Conservation (phyloP, 2,113 vertebrate genomes). For the Antennarius striatus region DNA sequence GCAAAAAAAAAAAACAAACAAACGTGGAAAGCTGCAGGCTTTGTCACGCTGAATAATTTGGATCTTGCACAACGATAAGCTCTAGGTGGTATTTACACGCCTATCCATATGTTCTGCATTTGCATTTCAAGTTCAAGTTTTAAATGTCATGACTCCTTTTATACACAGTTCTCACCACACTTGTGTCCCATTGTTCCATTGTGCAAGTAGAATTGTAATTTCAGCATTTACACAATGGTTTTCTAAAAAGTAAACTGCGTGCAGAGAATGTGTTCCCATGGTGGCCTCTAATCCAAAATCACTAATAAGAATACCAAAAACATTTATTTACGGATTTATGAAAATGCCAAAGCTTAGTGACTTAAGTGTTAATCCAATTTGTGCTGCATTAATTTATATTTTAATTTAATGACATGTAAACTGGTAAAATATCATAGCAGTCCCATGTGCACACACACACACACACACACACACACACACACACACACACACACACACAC, state of each 20-base stretch:
- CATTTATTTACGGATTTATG: no score
- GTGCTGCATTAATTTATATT: no score
- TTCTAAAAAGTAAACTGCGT: no score
- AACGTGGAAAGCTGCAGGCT: slow-evolving; percentile 10
- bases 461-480: no score
- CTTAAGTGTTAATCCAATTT: no score
- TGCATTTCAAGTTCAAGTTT: not conserved
- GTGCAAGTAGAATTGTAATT: slow-evolving; percentile 1
- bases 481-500: no score
- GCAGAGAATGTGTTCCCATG: not conserved
- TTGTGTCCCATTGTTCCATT: not conserved
- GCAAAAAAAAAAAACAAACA: slow-evolving; percentile 2
- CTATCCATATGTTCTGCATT: not conserved
- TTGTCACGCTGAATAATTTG: slow-evolving; percentile 20
- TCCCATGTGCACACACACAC: no score
- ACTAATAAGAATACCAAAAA: no score
- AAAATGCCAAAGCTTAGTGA: no score
- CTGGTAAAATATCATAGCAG: no score
- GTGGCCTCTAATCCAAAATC: no score
- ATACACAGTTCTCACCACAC: not conserved
- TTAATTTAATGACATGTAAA: no score
- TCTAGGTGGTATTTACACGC: not conserved
- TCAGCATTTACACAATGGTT: not conserved
- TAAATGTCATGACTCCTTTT: not conserved
- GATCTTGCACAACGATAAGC: not conserved